Evolutionary conservation across 2,113 vertebrate species (phyloP).

Genomic region (Eubucco bourcierii): DNA sequence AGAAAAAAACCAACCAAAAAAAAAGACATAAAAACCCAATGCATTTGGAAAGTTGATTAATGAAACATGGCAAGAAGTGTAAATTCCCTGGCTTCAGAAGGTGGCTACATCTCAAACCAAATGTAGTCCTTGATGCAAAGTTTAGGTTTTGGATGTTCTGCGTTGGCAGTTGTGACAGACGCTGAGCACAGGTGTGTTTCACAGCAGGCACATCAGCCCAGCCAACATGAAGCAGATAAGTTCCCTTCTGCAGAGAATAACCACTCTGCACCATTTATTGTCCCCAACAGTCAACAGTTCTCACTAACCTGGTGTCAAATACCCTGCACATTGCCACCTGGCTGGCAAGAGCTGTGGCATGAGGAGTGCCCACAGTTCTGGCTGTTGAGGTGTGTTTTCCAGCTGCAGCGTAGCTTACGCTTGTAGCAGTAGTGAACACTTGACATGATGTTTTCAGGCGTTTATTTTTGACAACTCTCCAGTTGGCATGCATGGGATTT

Average conservation of each 20-base stretch:
- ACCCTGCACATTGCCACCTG: neutral
- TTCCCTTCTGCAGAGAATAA: neutral
- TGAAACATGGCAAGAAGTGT: neutral
- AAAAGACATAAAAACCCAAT: neutral
- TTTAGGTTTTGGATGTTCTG: neutral
- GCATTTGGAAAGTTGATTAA: neutral
- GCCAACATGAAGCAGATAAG: neutral
- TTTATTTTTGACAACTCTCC: neutral
- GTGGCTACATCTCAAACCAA: neutral
- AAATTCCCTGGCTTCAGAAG: neutral
- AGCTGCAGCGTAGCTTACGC: neutral
- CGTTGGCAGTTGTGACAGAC: constrained; percentile 75
- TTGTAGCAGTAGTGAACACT: neutral
- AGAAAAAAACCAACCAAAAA: neutral
- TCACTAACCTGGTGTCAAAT: neutral
- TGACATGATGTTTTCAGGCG: neutral
- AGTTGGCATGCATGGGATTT: neutral
- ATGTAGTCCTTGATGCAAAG: neutral
- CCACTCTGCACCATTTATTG: rapidly evolving
- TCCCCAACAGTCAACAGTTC: neutral
- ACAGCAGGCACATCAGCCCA: neutral
- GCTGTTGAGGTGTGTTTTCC: neutral
- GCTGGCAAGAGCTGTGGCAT: neutral
- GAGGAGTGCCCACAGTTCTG: neutral
- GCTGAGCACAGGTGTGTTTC: constrained; percentile 36